A percentile compares a stretch with the other conserved stretches of the same genome.
These are phyloP conservation scores for Lasioglossum morio DNA, from an alignment of 2,888 invertebrate species.

Conservation along the genomic window DNA sequence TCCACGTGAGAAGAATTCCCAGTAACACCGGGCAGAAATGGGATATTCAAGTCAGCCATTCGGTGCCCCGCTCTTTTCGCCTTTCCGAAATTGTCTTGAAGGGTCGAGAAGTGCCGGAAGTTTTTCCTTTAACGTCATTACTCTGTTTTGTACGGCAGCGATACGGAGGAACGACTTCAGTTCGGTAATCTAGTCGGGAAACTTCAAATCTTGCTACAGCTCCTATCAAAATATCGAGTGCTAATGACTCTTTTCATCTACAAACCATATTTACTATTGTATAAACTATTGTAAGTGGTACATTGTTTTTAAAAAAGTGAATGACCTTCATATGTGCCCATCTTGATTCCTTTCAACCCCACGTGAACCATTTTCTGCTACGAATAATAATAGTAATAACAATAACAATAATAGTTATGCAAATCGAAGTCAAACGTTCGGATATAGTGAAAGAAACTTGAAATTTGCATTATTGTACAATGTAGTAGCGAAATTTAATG, in stretches of 20 bases:
- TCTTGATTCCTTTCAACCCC: no score
- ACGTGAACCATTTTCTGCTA: no score
- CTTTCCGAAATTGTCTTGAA: background rate
- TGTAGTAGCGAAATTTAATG: background rate
- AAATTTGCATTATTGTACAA: background rate
- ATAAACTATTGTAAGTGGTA: no score
- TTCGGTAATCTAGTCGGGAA: background rate
- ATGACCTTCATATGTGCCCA: no score
- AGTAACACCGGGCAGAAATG: background rate
- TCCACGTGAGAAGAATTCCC: slow-evolving; percentile 73
- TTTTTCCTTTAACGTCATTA: background rate
- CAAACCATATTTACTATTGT: background rate
- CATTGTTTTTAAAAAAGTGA: no score
- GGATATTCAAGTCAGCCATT: slow-evolving; percentile 5
- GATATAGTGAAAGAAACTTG: background rate
- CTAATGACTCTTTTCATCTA: background rate
- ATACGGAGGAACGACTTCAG: background rate
- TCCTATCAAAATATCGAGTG: background rate
- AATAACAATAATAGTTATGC: no score
- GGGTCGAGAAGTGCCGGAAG: background rate
- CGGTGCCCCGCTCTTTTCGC: background rate
- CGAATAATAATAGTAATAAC: no score
- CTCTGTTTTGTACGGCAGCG: background rate
- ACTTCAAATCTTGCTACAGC: background rate
- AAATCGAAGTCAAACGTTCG: no score